A percentile compares a stretch with the other conserved stretches of the same genome.
These are phyloP conservation scores for Channa argus DNA, from an alignment of 2,113 vertebrate species.

Conservation along the genomic window DNA sequence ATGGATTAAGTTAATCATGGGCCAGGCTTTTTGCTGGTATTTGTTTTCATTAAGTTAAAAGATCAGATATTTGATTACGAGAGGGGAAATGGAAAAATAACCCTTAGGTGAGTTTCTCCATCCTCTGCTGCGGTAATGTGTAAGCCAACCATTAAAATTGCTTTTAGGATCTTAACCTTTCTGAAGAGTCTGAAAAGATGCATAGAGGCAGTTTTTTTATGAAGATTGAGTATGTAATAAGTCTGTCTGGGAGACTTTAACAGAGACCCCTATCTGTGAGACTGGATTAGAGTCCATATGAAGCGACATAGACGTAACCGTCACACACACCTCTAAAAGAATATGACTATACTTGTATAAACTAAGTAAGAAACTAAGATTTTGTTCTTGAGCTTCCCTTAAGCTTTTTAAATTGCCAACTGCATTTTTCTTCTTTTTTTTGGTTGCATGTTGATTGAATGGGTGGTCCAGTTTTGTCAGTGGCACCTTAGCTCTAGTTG, in stretches of 20 bases:
- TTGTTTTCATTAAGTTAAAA: slow-evolving; percentile 45
- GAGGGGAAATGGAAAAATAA: slow-evolving; percentile 31
- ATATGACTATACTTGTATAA: background rate
- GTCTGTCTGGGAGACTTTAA: slow-evolving; percentile 1
- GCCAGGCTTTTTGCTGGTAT: slow-evolving; percentile 18
- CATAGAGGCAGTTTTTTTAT: slow-evolving; percentile 29
- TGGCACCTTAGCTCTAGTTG: slow-evolving; percentile 1
- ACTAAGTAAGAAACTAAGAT: slow-evolving; percentile 4
- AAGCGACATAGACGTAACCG: background rate
- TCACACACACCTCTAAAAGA: background rate
- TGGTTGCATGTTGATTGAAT: slow-evolving; percentile 1
- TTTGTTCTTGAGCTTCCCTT: background rate
- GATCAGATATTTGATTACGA: slow-evolving; percentile 24
- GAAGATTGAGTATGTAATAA: slow-evolving; percentile 38
- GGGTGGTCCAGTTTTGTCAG: slow-evolving; percentile 3
- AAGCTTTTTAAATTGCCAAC: background rate
- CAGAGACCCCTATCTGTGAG: background rate
- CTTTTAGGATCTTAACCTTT: slow-evolving; percentile 1
- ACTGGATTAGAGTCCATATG: slow-evolving; percentile 15
- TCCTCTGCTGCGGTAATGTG: background rate
- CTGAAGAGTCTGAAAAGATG: slow-evolving; percentile 25
- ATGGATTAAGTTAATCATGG: slow-evolving; percentile 32
- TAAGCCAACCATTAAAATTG: slow-evolving; percentile 1
- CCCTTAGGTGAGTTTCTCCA: slow-evolving; percentile 7
- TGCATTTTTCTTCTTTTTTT: background rate